These are phyloP conservation scores for Alviniconcha strummeri DNA, from an alignment of 2,888 invertebrate species.

Conservation along the genomic window DNA sequence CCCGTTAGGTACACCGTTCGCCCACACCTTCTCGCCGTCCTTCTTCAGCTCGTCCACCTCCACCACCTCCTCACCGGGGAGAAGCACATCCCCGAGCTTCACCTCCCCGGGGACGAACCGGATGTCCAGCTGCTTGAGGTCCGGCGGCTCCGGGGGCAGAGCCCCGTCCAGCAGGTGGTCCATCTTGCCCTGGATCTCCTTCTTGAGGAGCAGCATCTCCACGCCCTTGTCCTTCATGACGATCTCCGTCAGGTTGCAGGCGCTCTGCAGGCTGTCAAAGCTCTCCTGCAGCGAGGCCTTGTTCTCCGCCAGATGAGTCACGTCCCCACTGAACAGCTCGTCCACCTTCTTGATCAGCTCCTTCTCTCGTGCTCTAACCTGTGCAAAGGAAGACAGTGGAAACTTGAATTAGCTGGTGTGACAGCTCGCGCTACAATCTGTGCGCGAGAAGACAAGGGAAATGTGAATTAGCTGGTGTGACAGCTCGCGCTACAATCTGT, in stretches of 20 bases:
- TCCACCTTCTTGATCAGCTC: constrained; percentile 66
- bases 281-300: constrained; percentile 65
- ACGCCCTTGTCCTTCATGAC: constrained; percentile 69
- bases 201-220: constrained; percentile 70
- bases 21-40: neutral
- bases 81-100: constrained; percentile 53
- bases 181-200: constrained; percentile 69
- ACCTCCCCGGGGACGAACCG: constrained; percentile 67
- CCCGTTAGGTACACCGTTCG: constrained; percentile 1
- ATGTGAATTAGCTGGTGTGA: too few relatives aligned
- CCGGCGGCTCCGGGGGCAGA: constrained; percentile 55
- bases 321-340: constrained; percentile 61
- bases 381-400: constrained; percentile 8
- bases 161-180: constrained; percentile 57
- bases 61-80: neutral
- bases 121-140: constrained; percentile 53
- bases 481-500: too few relatives aligned
- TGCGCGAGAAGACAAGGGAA: too few relatives aligned
- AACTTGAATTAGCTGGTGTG: too few relatives aligned
- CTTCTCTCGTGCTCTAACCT: constrained; percentile 63
- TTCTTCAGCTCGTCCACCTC: neutral
- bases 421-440: too few relatives aligned
- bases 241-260: constrained; percentile 67
- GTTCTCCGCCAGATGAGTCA: constrained; percentile 62
- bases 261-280: constrained; percentile 64